Conservation (phyloP, 2,797 vertebrate genomes). For the Hydrolagus colliei region DNA sequence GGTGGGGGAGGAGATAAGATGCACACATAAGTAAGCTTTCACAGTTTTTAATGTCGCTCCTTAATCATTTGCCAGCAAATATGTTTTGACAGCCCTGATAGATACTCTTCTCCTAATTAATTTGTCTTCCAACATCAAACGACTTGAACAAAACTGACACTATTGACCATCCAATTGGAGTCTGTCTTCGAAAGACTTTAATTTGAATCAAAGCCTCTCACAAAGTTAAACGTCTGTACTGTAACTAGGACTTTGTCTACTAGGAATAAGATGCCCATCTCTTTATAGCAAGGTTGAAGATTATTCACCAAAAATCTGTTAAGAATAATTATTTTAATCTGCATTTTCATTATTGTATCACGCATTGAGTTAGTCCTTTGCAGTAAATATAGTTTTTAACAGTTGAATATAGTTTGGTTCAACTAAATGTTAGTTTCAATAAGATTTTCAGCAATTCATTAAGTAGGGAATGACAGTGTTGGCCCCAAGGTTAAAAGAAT, state of each 20-base stretch:
- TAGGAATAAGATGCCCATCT: too few species aligned
- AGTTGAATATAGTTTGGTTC: not conserved
- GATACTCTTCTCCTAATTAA: not conserved
- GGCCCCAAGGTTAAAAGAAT: not conserved
- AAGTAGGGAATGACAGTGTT: not conserved
- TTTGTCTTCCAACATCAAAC: not conserved
- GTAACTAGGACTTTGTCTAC: not conserved
- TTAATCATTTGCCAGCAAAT: not conserved
- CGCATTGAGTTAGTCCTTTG: not conserved
- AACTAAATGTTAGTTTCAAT: not conserved
- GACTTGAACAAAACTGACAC: constrained; percentile 8
- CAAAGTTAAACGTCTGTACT: not conserved
- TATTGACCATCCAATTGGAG: not conserved
- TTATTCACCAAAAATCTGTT: not conserved
- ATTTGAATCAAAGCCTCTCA: not conserved
- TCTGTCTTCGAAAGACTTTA: not conserved
- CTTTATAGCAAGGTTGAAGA: too few species aligned
- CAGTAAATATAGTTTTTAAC: not conserved
- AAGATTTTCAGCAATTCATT: not conserved
- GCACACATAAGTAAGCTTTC: too few species aligned
- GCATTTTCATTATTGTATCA: not conserved
- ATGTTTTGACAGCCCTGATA: not conserved
- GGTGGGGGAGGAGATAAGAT: too few species aligned
- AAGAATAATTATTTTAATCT: not conserved
- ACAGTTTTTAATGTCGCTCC: not conserved